Evolutionary conservation across 1,140 invertebrate species (phyloP).

Genomic region (Aleiodes sp.): DNA sequence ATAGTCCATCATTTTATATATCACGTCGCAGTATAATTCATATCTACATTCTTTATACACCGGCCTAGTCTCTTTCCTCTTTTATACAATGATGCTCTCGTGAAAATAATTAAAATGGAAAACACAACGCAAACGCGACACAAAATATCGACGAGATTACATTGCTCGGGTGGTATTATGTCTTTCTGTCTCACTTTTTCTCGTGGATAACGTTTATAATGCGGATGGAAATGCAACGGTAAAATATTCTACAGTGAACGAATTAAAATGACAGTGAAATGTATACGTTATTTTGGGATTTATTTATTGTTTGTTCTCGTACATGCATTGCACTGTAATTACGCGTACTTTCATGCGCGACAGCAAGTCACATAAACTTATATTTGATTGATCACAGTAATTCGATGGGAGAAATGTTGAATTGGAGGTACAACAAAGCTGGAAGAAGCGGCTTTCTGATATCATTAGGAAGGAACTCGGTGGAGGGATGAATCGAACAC

Average conservation of each 20-base stretch:
- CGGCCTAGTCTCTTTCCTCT: neutral
- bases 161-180: constrained; percentile 31
- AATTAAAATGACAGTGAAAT: constrained; percentile 65
- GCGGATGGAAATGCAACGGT: constrained; percentile 62
- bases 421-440: too few relatives aligned
- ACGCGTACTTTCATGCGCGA: too few relatives aligned
- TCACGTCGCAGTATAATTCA: neutral
- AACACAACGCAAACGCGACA: constrained; percentile 47
- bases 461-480: too few relatives aligned
- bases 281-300: constrained; percentile 47
- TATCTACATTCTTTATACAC: neutral
- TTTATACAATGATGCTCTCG: constrained; percentile 18
- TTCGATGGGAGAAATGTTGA: too few relatives aligned
- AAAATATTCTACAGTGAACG: constrained; percentile 62
- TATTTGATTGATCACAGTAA: too few relatives aligned
- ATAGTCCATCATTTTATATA: constrained; percentile 16
- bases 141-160: constrained; percentile 65
- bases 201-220: constrained; percentile 45
- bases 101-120: constrained; percentile 62
- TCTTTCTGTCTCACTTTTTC: neutral
- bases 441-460: too few relatives aligned
- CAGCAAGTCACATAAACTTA: too few relatives aligned
- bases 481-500: too few relatives aligned
- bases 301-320: constrained; percentile 8
- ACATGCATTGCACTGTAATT: neutral